Conservation (phyloP, 2,797 vertebrate species). For the Arrhamphus sclerolepis region DNA sequence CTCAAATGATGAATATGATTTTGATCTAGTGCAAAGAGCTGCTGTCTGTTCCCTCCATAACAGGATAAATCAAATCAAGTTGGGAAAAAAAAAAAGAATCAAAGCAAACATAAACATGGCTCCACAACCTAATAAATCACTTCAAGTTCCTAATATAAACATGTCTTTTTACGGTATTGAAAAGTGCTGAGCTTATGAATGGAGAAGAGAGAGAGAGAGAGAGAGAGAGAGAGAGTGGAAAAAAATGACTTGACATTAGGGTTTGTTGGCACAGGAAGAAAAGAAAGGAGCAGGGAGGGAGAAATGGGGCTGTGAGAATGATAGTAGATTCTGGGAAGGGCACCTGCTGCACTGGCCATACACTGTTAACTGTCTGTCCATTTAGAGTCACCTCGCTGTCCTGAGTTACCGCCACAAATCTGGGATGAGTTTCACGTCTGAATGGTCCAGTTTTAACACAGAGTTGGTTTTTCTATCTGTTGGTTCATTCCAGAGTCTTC, state of each 20-base stretch:
- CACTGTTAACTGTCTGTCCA: conserved; percentile 45
- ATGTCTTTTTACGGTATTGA: conserved; percentile 79
- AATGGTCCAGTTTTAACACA: neutral
- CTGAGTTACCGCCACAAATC: neutral
- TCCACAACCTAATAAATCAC: conserved; percentile 54
- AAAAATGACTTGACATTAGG: conserved; percentile 32
- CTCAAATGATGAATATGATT: conserved; percentile 56
- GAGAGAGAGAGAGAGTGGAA: too few species aligned
- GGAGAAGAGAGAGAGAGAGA: conserved; percentile 34
- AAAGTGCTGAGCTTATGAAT: conserved; percentile 67
- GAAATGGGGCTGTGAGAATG: conserved; percentile 49
- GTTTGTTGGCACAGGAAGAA: conserved; percentile 64
- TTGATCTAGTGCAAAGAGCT: conserved; percentile 48
- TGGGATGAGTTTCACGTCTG: neutral
- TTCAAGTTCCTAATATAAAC: conserved; percentile 66
- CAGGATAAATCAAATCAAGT: conserved; percentile 55
- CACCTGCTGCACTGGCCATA: conserved; percentile 63
- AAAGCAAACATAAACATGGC: conserved; percentile 65
- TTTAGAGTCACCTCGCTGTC: conserved; percentile 17
- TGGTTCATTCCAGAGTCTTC: too few species aligned
- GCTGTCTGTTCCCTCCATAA: conserved; percentile 49
- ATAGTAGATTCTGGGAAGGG: conserved; percentile 70
- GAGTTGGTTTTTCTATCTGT: neutral
- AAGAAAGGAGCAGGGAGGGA: conserved; percentile 32
- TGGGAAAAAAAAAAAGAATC: conserved; percentile 27